These are phyloP conservation scores for Tragelaphus oryx DNA, from an alignment of 2,797 vertebrate species.

Conservation along the genomic window DNA sequence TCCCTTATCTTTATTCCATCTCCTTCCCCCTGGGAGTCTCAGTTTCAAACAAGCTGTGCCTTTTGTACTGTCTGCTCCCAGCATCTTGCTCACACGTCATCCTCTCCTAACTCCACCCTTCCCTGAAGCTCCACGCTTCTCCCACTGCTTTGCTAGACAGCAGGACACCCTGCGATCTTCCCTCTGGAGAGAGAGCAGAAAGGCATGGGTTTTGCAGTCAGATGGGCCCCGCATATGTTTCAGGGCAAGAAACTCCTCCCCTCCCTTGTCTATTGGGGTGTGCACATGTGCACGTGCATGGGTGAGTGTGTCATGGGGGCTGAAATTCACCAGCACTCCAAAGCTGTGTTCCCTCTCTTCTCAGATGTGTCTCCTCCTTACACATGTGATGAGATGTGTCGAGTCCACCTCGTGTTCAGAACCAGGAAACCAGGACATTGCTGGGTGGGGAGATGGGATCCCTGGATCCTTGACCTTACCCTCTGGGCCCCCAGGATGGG, in stretches of 20 bases:
- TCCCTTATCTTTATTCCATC: not conserved
- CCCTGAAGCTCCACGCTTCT: not conserved
- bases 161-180: not conserved
- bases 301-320: accelerated
- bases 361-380: not conserved
- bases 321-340: not conserved
- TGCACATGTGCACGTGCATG: accelerated
- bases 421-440: not conserved
- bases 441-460: no score
- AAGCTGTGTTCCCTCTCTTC: not conserved
- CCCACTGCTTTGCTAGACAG: not conserved
- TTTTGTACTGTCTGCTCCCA: not conserved
- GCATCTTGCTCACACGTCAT: not conserved
- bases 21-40: not conserved
- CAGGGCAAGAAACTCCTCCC: not conserved
- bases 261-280: not conserved
- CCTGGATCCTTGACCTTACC: no score
- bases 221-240: not conserved
- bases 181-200: not conserved
- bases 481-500: not conserved
- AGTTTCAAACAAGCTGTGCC: not conserved
- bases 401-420: not conserved
- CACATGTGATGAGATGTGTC: not conserved
- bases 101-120: not conserved
- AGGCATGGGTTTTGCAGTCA: not conserved